Percentiles rank a stretch among this genome's conserved stretches.
phyloP scores from a whole-genome alignment of 2,888 invertebrate genomes.

The Acronicta leporina region DNA sequence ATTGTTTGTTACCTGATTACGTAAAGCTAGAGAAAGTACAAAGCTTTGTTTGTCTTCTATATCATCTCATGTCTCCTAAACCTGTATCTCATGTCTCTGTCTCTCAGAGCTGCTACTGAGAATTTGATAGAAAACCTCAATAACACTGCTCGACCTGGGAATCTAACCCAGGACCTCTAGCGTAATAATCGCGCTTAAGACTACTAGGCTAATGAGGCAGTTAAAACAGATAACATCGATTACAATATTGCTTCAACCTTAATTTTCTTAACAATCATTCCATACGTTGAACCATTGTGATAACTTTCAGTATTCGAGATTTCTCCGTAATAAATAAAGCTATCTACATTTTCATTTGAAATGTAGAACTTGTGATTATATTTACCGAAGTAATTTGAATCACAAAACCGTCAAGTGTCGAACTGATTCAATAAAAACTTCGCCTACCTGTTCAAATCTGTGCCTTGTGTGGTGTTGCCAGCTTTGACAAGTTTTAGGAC shows the following conservation, averaged over 20 bases:
- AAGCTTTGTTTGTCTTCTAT: too few species aligned
- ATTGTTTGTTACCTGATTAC: not conserved
- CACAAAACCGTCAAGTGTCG: conserved; percentile 12
- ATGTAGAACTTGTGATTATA: conserved; percentile 14
- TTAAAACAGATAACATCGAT: too few species aligned
- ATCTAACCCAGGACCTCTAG: too few species aligned
- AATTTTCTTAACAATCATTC: too few species aligned
- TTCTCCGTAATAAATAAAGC: not conserved
- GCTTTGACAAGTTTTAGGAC: not conserved
- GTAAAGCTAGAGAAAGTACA: not conserved
- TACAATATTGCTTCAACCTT: too few species aligned
- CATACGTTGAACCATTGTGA: not conserved
- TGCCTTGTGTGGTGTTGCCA: conserved; percentile 1
- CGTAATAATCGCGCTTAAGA: too few species aligned
- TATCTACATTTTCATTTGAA: not conserved
- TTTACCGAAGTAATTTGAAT: conserved; percentile 13
- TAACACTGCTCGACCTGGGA: too few species aligned
- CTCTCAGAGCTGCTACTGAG: too few species aligned
- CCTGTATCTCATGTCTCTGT: too few species aligned
- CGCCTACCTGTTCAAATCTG: conserved; percentile 8
- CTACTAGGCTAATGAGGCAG: too few species aligned
- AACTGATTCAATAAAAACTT: conserved; percentile 27
- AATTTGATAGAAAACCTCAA: too few species aligned
- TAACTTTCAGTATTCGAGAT: not conserved
- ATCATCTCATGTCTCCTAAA: too few species aligned